phyloP scores from a whole-genome alignment of 2,113 vertebrate genomes.

The Macrotis lagotis region DNA sequence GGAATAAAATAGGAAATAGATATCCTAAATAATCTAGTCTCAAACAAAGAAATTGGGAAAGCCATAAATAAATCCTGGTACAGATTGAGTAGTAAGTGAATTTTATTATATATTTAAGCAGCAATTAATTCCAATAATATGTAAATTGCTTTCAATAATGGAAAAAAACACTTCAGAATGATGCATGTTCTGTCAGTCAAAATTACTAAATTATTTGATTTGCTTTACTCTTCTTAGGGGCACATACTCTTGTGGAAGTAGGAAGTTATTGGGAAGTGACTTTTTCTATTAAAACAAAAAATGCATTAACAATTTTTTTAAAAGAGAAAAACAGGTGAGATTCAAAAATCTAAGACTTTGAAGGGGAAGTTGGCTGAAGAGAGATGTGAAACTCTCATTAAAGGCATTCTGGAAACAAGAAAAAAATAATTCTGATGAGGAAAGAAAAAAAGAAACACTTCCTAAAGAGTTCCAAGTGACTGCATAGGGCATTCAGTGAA shows the following conservation, averaged over 20 bases:
- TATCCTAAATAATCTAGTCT: neutral
- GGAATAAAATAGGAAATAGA: neutral
- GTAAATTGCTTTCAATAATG: neutral
- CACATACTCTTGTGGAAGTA: neutral
- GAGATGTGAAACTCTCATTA: neutral
- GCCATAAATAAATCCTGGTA: neutral
- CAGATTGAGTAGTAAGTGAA: neutral
- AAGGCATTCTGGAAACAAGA: neutral
- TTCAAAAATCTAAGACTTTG: neutral
- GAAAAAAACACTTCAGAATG: neutral
- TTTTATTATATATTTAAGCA: neutral
- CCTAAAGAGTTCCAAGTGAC: neutral
- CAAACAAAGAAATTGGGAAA: neutral
- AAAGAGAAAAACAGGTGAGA: no score
- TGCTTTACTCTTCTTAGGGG: neutral
- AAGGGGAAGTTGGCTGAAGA: neutral
- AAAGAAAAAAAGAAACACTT: neutral
- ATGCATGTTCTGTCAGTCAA: neutral
- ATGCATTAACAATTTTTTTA: neutral
- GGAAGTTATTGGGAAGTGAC: neutral
- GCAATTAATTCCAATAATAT: neutral
- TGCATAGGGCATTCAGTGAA: neutral
- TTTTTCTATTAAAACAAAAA: neutral
- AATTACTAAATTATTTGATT: neutral
- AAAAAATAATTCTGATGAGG: neutral